phyloP scores from a whole-genome alignment of 2,113 vertebrate genomes.

The Stigmatopora nigra region DNA sequence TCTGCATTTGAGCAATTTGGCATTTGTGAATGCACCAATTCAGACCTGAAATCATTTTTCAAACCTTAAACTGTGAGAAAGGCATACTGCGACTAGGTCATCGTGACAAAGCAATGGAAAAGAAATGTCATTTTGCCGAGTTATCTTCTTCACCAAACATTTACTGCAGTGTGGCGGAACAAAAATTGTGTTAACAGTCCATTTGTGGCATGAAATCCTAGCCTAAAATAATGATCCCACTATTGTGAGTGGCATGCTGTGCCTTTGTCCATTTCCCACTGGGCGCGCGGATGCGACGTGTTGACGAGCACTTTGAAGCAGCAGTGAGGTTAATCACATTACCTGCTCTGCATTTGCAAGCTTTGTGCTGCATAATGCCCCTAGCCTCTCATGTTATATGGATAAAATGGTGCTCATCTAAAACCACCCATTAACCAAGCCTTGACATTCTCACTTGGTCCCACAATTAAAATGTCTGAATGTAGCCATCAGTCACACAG shows the following conservation, averaged over 20 bases:
- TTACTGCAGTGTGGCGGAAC: too few species aligned
- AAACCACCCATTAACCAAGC: conserved; percentile 17
- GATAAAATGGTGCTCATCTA: conserved; percentile 34
- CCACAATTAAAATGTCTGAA: conserved; percentile 1
- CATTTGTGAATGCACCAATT: too few species aligned
- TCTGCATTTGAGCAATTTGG: too few species aligned
- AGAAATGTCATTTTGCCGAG: too few species aligned
- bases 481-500: neutral
- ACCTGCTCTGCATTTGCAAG: conserved; percentile 27
- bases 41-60: too few species aligned
- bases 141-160: too few species aligned
- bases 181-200: too few species aligned
- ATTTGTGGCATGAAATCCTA: neutral
- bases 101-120: too few species aligned
- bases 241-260: neutral
- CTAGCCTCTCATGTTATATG: conserved; percentile 16
- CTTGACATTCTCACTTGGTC: conserved; percentile 1
- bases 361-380: conserved; percentile 27
- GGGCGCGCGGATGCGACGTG: neutral
- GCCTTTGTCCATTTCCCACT: neutral
- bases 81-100: too few species aligned
- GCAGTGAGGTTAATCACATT: conserved; percentile 49
- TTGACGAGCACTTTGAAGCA: conserved; percentile 23
- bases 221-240: neutral
- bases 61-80: too few species aligned